Conservation (phyloP, 53 echinoderm and acorn worm genomes). For the Antedon mediterranea region DNA sequence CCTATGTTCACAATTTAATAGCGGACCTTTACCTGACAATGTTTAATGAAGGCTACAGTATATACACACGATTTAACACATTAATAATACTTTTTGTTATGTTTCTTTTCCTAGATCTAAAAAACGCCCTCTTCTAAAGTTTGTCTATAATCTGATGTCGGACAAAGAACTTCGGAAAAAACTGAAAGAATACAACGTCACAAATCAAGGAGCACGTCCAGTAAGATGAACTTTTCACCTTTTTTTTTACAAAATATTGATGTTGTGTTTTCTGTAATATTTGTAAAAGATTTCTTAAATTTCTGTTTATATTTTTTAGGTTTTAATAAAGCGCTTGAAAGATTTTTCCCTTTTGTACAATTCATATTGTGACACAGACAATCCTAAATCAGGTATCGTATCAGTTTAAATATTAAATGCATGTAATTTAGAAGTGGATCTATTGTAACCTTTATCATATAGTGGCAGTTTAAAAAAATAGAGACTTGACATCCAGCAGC, state of each 20-base stretch:
- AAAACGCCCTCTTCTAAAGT: slow-evolving; percentile 53
- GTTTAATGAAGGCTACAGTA: too few species aligned
- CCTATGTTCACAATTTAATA: too few species aligned
- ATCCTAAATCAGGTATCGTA: slow-evolving; percentile 56
- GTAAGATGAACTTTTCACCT: slow-evolving; percentile 17
- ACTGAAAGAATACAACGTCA: slow-evolving; percentile 54
- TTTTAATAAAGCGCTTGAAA: slow-evolving; percentile 45
- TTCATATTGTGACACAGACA: slow-evolving; percentile 67
- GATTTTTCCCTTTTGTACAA: slow-evolving; percentile 87
- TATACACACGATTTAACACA: too few species aligned
- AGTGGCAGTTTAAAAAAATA: too few species aligned
- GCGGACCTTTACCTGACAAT: too few species aligned
- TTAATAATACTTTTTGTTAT: background rate
- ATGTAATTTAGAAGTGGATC: too few species aligned
- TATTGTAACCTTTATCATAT: too few species aligned
- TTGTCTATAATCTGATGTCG: slow-evolving; percentile 72
- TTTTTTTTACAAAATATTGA: too few species aligned
- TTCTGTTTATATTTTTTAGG: slow-evolving; percentile 11
- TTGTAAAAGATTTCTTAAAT: background rate
- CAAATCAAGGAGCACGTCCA: slow-evolving; percentile 53
- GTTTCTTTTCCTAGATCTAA: slow-evolving; percentile 51
- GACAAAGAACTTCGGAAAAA: slow-evolving; percentile 86
- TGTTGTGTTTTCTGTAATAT: slow-evolving; percentile 1
- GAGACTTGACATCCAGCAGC: too few species aligned
- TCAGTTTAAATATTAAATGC: too few species aligned